A percentile compares a stretch with the other conserved stretches of the same genome.
Evolutionary conservation across 1,140 invertebrate species (phyloP).

Genomic region (Drosophila nannoptera): DNA sequence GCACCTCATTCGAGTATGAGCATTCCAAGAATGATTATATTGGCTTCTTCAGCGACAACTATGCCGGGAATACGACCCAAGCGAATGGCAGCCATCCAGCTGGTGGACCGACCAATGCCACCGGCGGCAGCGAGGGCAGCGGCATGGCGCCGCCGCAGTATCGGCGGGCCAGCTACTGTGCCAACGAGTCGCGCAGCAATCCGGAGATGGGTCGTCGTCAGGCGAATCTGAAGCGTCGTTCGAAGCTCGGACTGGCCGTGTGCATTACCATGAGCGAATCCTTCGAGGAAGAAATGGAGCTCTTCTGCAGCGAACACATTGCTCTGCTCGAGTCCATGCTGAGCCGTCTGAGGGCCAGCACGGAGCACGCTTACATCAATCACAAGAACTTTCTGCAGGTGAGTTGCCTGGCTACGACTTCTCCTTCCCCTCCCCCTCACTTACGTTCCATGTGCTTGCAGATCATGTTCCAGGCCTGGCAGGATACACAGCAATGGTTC

Average conservation of each 20-base stretch:
- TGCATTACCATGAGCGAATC: constrained; percentile 77
- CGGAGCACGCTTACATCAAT: constrained; percentile 80
- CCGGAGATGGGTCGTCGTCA: constrained; percentile 72
- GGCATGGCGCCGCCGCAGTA: constrained; percentile 62
- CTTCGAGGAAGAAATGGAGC: constrained; percentile 82
- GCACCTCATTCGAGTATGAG: constrained; percentile 78
- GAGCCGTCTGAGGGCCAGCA: constrained; percentile 84
- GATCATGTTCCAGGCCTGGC: constrained; percentile 82
- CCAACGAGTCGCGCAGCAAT: constrained; percentile 76
- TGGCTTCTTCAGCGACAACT: constrained; percentile 76
- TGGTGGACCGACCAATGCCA: background rate
- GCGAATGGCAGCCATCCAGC: constrained; percentile 1
- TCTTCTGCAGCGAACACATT: constrained; percentile 89
- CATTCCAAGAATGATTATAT: constrained; percentile 76
- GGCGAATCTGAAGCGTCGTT: constrained; percentile 61
- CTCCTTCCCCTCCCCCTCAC: too few species aligned
- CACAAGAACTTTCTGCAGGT: constrained; percentile 73
- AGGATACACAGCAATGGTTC: constrained; percentile 80
- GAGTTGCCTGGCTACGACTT: background rate
- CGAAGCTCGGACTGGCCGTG: constrained; percentile 82
- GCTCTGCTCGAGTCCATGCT: constrained; percentile 88
- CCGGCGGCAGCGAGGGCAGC: constrained; percentile 71
- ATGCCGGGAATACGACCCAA: constrained; percentile 10
- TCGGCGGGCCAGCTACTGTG: constrained; percentile 65
- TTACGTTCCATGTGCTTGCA: background rate